Evolutionary conservation across 2,888 invertebrate species (phyloP), one percentile per base, ranked within the genome.

Genomic region (Galeruca laticollis): DNA sequence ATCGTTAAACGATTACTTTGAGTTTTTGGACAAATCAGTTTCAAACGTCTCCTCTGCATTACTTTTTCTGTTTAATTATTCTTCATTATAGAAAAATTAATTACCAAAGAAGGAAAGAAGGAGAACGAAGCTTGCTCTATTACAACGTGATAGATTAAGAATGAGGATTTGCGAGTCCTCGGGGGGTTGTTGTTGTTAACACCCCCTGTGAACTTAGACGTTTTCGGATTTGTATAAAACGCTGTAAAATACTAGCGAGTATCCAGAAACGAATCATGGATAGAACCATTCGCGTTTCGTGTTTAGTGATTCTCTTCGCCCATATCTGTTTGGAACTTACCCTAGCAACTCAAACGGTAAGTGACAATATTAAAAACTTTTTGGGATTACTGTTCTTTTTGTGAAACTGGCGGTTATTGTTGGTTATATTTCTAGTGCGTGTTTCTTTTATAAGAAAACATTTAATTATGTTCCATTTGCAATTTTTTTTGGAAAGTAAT

Each of bases 161-260:
- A 68, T 60, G 60, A 62, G 75, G 79, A 80, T 80, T 81, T 79
- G 18, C 68, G 65, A 74, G 68, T 71, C 70, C 80, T 61, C 76
- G 74, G 74, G 82, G 82, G 81, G 82, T 80, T 81, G 81, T 82
- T 82, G 77, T 82, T 77, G 77, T 70, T 52, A 65, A 72, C 77
- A 77, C 80, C 77, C 73, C 81, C 81, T 75, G 71, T 72, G 74
- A 79, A 64, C 72, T 54, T 66, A 74, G 75, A 76, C 77, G 77
- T 73, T 73, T 68, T 59, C 67, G 69, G 71, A 71, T 74, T 66
- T 69, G 68, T 76, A 80, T 80, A 80, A 79, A 81, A 79, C 70
- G 75, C 61, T 70, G 56, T 49, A 13, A 71, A 68, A 47, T 47
- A 60, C 69, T 60, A 67, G 61, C 59, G 60, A 21, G 56, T 37